Evolutionary conservation across 1,140 invertebrate species (phyloP), one percentile per base, ranked within the genome.

Genomic region (Polypedilum vanderplanki): DNA sequence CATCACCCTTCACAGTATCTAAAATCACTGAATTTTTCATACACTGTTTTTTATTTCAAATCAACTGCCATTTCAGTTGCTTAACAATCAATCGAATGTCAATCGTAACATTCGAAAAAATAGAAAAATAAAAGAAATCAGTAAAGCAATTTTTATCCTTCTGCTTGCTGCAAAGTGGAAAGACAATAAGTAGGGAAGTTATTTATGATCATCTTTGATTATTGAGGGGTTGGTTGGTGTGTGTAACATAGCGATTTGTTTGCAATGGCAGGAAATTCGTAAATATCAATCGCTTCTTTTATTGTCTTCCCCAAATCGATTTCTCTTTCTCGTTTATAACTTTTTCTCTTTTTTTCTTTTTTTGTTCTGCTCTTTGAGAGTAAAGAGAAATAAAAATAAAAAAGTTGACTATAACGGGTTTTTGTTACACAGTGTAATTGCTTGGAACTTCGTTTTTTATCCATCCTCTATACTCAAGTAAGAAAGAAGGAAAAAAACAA

Each of bases 171-270:
- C 46, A 70, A 18, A 70, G 20, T 70, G 17, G 65, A 22, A 70
- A 70, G 18, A 70, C 65, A 70, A 70, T 70, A 70, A 70, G 65
- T 20, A 70, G 65, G 65, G 17, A 70, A 70, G 65, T 70, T 70
- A 70, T 70, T 70, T 70, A 70, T 70, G 65, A 70, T 70, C 65
- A 70, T 70, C 65, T 20, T 70, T 70, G 65, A 70, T 70, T 70
- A 70, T 70, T 22, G 65, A 22, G 20, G 17, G 17, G 24, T 33
- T 18, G 20, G 18, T 17, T 17, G 9, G 64, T 67, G 64, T 20
- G 20, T 70, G 65, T 70, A 22, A 70, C 17, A 70, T 8, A 70
- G 65, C 65, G 65, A 70, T 70, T 70, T 70, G 65, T 22, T 22
- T 20, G 65, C 20, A n/a, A 57, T 57, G 46, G 46, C 46, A 57